Evolutionary conservation across 1,140 invertebrate species (phyloP).

Genomic region (Drosophila subobscura): DNA sequence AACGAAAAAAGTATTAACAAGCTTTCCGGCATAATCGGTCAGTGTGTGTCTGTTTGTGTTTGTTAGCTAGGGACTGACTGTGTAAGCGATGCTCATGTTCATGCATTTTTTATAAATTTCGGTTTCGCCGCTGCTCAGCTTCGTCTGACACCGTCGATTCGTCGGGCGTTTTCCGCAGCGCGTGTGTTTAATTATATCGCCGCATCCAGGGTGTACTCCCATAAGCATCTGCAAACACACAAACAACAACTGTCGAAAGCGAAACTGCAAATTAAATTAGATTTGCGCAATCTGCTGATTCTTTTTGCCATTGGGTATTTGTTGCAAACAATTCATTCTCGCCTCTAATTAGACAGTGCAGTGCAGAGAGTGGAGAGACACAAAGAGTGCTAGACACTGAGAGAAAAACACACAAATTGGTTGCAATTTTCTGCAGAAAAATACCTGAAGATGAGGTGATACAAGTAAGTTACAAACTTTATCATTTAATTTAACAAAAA

Average conservation of each 20-base stretch:
- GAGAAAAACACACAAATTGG: not conserved
- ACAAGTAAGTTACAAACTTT: not conserved
- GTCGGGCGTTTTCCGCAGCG: conserved; percentile 25
- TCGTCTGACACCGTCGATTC: conserved; percentile 5
- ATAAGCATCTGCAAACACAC: conserved; percentile 11
- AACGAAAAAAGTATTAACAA: conserved; percentile 6
- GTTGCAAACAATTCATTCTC: not conserved
- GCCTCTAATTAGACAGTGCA: not conserved
- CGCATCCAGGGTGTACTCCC: not conserved
- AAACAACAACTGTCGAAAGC: conserved; percentile 13
- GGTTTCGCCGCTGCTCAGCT: conserved; percentile 11
- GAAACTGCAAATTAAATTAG: conserved; percentile 45
- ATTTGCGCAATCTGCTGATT: conserved; percentile 16
- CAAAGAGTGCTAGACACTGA: not conserved
- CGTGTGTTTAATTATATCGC: conserved; percentile 58
- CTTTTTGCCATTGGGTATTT: conserved; percentile 3
- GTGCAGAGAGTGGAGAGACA: conserved; percentile 1
- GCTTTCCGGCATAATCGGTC: conserved; percentile 1
- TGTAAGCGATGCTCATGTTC: conserved; percentile 19
- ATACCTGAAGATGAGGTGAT: not conserved
- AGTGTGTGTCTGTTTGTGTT: conserved; percentile 14
- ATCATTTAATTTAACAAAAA: no score
- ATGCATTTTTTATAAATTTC: conserved; percentile 51
- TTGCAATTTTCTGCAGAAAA: not conserved
- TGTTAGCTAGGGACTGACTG: conserved; percentile 8